These are phyloP conservation scores for Phymorhynchus buccinoides DNA, from an alignment of 1,140 invertebrate genomes.

Conservation along the genomic window DNA sequence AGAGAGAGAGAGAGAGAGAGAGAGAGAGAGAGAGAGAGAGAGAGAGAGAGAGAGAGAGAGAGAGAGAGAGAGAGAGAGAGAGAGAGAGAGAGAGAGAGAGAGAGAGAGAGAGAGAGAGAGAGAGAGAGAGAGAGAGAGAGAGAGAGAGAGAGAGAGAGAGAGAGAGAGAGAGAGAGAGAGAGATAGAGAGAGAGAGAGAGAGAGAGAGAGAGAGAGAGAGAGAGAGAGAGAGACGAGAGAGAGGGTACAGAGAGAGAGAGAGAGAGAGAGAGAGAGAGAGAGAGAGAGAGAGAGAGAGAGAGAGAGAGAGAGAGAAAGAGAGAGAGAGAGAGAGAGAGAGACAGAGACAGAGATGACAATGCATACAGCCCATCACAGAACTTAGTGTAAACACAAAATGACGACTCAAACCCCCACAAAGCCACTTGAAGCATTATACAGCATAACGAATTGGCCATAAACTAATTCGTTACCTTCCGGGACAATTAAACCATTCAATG, in stretches of 20 bases:
- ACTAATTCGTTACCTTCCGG: background rate
- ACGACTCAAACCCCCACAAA: background rate
- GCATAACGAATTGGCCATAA: background rate
- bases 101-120: slow-evolving; percentile 11
- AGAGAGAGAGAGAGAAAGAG: background rate
- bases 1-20: too few species aligned
- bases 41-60: too few species aligned
- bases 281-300: background rate
- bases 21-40: too few species aligned
- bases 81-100: slow-evolving; percentile 22
- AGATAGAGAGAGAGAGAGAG: background rate
- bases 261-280: background rate
- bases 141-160: slow-evolving; percentile 9
- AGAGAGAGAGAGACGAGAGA: background rate
- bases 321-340: slow-evolving; percentile 23
- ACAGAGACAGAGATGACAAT: slow-evolving; percentile 33
- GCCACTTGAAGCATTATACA: background rate
- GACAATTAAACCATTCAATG: background rate
- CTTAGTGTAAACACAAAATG: slow-evolving; percentile 30
- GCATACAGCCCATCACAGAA: slow-evolving; percentile 36
- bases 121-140: slow-evolving; percentile 6
- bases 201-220: background rate
- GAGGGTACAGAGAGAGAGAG: background rate
- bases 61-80: background rate
- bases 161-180: background rate